Base-by-base conservation (phyloP, 2,888 invertebrate genomes). In the Campaea margaritaria region DNA sequence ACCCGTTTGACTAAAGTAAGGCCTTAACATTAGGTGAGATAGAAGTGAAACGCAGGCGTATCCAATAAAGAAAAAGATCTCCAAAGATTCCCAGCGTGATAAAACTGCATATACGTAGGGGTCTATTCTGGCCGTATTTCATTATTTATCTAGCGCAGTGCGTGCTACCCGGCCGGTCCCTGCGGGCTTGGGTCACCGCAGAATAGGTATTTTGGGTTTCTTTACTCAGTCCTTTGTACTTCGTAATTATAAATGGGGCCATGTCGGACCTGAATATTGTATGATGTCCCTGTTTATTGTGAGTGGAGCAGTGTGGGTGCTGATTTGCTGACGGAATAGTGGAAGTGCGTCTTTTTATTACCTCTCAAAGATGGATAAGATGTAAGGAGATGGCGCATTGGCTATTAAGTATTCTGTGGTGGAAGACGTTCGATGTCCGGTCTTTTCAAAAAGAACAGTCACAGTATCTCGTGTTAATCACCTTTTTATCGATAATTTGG, bases 211-310 rank as follows among this genome's bases (percentile, higher is more conserved):
- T 74, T 73, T 66, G 69, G 68, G 72, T 72, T 75, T 76, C 74
- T 78, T 77, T 74, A 72, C 75, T 67, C 76, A 76, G 74, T 72
- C 62, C 65, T 57, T 54, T 60, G 62, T 64, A 58, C 64, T 61
- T 60, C 48, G 78, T 81, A 81, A 82, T 83, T 82, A 83, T 83
- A 77, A 78, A 82, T 81, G 78, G 70, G 64, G 61, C 68, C 70
- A 67, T 73, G 72, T 70, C 53, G 56, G 66, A 67, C 62, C 68
- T 76, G 75, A 75, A 77, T 75, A 73, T 69, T 75, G 67, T 69
- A 75, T 70, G 59, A 28, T 45, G 36, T 62, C 68, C 62, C 69
- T 66, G 65, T 72, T 73, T 71, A 60, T 65, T 58, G 60, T 64
- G 58, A 48, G n/a, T n/a, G n/a, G 34, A 42, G 21, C 28, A 34